Evolutionary conservation across 2,113 vertebrate genomes (phyloP), one percentile per base, ranked within the genome.

Genomic region (Phocoena phocoena): DNA sequence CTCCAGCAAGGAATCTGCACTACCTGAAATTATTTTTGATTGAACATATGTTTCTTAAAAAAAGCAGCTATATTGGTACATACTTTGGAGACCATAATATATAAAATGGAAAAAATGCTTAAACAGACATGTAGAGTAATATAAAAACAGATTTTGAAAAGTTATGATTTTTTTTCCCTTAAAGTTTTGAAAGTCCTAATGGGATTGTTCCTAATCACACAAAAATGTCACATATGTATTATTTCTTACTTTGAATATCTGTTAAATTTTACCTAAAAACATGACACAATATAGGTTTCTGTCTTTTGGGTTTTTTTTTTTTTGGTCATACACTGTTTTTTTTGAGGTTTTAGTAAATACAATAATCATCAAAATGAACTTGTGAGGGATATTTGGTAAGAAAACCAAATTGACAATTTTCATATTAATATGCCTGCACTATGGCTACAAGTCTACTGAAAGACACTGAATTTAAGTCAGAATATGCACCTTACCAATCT

Each of bases 81-180:
- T 47, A 14, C 9, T 20, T 80, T 88, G 33, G 53, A 81, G 3
- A 94, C 1, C 9, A 44, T 79, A 74, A 71, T 68, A 80, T 41
- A 47, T 53, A 33, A 44, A 93, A 77, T 67, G 17, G 12, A 92
- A 89, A 93, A 89, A n/a, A 79, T 82, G 10, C 85, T 47, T 81
- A 71, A 71, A 65, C 5, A 71, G 13, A 62, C 25, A 21, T 53
- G 1, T 77, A 71, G 70, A 88, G 11, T 88, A 23, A 85, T 36
- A 68, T 26, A 94, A 94, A 88, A 82, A 79, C 25, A 83, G 28
- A 92, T 80, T 62, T 94, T 55, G 17, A 92, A 93, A 90, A 80
- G 18, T n/a, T 26, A 33, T 82, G 13, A 33, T 5, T 38, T 60
- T 67, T 82, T 81, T 97, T 68, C 21, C 79, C n/a, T 84, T 92